Conservation (phyloP, 2,888 invertebrate genomes). For the Venusia cambrica region DNA sequence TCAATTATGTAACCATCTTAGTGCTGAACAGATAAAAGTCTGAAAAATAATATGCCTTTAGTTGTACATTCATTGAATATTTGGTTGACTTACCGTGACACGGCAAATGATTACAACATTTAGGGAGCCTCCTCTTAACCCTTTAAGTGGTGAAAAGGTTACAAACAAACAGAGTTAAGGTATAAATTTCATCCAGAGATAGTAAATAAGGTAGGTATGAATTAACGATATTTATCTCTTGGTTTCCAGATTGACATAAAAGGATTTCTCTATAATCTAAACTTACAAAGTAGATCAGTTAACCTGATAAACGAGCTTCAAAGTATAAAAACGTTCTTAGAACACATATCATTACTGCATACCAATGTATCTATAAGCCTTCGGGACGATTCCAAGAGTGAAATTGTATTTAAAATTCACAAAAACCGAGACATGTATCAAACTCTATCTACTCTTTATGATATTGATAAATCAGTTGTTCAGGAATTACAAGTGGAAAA, state of each 20-base stretch:
- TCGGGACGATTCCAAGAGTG: constrained; percentile 83
- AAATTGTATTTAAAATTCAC: constrained; percentile 81
- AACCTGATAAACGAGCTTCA: constrained; percentile 79
- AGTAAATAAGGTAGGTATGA: too few species aligned
- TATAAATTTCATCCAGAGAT: too few species aligned
- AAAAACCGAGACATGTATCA: constrained; percentile 78
- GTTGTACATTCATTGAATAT: too few species aligned
- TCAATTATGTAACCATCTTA: too few species aligned
- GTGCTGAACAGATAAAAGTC: too few species aligned
- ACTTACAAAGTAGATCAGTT: constrained; percentile 81
- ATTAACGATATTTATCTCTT: neutral
- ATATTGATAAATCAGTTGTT: constrained; percentile 53
- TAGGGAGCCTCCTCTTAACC: too few species aligned
- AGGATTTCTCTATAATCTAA: constrained; percentile 83
- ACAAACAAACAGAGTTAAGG: too few species aligned
- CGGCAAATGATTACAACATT: too few species aligned
- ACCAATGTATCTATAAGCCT: constrained; percentile 84
- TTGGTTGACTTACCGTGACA: too few species aligned
- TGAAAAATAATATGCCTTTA: too few species aligned
- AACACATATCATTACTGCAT: constrained; percentile 84
- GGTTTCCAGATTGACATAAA: constrained; percentile 81
- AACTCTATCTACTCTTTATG: constrained; percentile 63
- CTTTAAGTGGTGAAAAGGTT: too few species aligned
- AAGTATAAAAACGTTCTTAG: constrained; percentile 80
- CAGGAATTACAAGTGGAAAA: constrained; percentile 65